Evolutionary conservation across 2,797 vertebrate species (phyloP).

Genomic region (Cetoscarus ocellatus): DNA sequence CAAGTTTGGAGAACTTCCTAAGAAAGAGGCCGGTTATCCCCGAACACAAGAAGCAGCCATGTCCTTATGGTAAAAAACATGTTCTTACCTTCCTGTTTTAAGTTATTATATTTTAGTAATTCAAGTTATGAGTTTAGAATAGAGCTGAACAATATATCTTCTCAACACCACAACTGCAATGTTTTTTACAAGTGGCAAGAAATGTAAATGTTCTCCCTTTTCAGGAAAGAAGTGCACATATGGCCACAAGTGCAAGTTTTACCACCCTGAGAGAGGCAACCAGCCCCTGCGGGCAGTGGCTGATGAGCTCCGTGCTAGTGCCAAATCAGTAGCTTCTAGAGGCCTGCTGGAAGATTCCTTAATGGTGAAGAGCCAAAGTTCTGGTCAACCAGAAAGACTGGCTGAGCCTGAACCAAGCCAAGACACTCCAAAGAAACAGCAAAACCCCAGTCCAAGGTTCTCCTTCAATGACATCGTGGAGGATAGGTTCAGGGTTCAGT

Average conservation of each 20-base stretch:
- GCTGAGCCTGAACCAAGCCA: conserved; percentile 74
- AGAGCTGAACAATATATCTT: no score
- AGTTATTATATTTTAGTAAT: no score
- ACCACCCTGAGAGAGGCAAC: conserved; percentile 95
- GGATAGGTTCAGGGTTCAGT: conserved; percentile 89
- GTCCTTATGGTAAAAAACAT: conserved; percentile 92
- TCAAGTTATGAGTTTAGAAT: no score
- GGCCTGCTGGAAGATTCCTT: conserved; percentile 85
- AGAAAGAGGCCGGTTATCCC: conserved; percentile 93
- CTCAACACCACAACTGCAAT: no score
- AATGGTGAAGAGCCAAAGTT: conserved; percentile 90
- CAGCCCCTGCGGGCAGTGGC: conserved; percentile 96
- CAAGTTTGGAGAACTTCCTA: conserved; percentile 97
- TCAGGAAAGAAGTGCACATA: conserved; percentile 98
- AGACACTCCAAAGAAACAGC: conserved; percentile 89
- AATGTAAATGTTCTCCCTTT: background rate
- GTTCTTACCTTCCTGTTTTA: background rate
- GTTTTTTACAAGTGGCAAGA: no score
- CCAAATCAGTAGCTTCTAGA: conserved; percentile 88
- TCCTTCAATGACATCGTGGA: conserved; percentile 88
- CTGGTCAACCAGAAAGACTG: conserved; percentile 70
- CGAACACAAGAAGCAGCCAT: conserved; percentile 95
- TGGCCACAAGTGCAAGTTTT: conserved; percentile 99
- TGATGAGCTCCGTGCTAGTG: conserved; percentile 97
- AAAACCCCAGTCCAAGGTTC: conserved; percentile 85